A percentile compares a stretch with the other conserved stretches of the same genome.
Conservation (phyloP, 2,888 invertebrate genomes). For the Cancer borealis region DNA sequence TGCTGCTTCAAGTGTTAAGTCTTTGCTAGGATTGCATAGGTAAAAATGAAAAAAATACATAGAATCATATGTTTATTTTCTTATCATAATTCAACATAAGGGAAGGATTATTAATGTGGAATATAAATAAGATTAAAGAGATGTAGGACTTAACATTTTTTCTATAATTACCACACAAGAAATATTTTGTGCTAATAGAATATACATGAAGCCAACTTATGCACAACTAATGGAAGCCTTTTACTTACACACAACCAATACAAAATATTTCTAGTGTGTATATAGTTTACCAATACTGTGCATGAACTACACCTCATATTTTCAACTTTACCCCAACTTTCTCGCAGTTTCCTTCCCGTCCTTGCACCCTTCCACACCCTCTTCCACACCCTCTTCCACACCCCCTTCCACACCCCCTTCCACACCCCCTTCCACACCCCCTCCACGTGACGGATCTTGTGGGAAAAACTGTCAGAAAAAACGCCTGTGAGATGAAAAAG, state of each 20-base stretch:
- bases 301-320: not conserved
- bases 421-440: not conserved
- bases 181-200: too few relatives aligned
- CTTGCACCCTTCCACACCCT: constrained; percentile 44
- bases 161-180: too few relatives aligned
- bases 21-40: not conserved
- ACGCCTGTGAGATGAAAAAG: not conserved
- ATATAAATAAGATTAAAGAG: too few relatives aligned
- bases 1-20: not conserved
- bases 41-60: not conserved
- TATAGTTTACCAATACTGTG: not conserved
- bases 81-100: not conserved
- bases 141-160: too few relatives aligned
- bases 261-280: not conserved
- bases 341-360: not conserved
- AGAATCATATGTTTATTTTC: not conserved
- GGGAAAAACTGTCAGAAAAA: constrained; percentile 34
- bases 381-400: not conserved
- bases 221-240: not conserved
- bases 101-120: not conserved
- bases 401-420: not conserved
- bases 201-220: too few relatives aligned
- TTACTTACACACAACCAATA: not conserved
- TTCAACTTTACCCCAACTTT: not conserved
- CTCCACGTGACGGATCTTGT: not conserved